Conservation (phyloP, 2,113 vertebrate species). For the Gallinago media region DNA sequence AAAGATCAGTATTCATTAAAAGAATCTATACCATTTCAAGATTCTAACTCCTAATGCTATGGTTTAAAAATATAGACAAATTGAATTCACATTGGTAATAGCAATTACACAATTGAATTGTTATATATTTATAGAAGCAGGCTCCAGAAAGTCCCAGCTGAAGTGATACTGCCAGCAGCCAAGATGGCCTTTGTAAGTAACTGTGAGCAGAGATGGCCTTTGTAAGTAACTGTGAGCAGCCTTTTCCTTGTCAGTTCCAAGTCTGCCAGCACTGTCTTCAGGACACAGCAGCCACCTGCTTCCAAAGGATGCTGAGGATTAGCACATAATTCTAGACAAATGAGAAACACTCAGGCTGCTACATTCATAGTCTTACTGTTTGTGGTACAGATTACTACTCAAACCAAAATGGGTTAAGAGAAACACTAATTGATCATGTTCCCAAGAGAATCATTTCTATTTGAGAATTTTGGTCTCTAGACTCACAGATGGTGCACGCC, state of each 20-base stretch:
- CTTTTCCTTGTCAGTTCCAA: background rate
- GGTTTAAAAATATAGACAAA: conserved; percentile 57
- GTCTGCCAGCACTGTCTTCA: background rate
- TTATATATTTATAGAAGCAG: conserved; percentile 50
- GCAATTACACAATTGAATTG: conserved; percentile 57
- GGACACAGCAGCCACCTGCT: background rate
- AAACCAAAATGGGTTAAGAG: background rate
- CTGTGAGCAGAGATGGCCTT: background rate
- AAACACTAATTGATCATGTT: background rate
- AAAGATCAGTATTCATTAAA: background rate
- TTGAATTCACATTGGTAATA: conserved; percentile 47
- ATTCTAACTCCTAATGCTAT: background rate
- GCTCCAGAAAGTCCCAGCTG: conserved; percentile 49
- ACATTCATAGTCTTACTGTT: background rate
- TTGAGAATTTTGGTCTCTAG: background rate
- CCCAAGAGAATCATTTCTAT: background rate
- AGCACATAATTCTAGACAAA: background rate
- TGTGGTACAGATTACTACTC: background rate
- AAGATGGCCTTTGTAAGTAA: background rate
- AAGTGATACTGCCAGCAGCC: conserved; percentile 6
- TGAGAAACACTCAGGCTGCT: background rate
- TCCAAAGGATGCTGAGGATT: background rate
- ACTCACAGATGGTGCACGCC: accelerated
- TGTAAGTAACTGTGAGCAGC: background rate
- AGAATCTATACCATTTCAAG: background rate